Base-by-base conservation (phyloP, 37 sponge, comb jelly and placozoan species). In the Agelas oroides region DNA sequence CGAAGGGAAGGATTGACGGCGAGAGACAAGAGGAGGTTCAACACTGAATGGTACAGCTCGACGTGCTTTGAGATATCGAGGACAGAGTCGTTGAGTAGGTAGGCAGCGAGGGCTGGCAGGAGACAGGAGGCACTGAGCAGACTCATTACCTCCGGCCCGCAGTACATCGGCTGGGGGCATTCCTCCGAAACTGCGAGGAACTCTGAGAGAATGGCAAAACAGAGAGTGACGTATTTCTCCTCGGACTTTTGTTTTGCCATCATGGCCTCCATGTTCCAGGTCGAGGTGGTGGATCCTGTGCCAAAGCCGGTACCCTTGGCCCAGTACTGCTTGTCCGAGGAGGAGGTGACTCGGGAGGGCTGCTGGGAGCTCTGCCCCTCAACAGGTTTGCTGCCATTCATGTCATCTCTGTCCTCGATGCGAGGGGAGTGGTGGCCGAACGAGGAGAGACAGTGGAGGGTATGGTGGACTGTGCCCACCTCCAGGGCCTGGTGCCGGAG, bases 291-390 rank as follows among this genome's bases (percentile, higher is more conserved):
- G 12, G 94, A 91, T 8, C 97, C 97, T 14, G 97, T 93, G 6
- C 97, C 94, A 79, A 96, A 96, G 17, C 97, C 97, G 21, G 97
- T 96, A 0, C 97, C 97, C 39, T 96, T 96, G 59, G 94, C 97
- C 92, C 91, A 93, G 84, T 93, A 96, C 39, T 88, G 83, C 24
- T 81, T 74, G 41, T 83, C 89, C 13, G 37, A 36, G 19, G 79
- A 78, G n/a, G 76, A 57, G 17, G 82, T 39, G 19, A 75, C 57
- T 32, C 23, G 75, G 40, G 30, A 66, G 54, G 59, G 65, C 53
- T 25, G 3, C 62, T 12, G 62, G 62, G 62, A 61, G 25, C 62
- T 46, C 46, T 46, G 46, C 46, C 8, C 46, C 46, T 8, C 46
- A 46, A 46, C 46, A 46, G 46, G 46, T 46, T 46, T 46, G 46